A percentile compares a stretch with the other conserved stretches of the same genome.
phyloP scores from a whole-genome alignment of 2,888 invertebrate genomes.

The Drosophila antonietae region DNA sequence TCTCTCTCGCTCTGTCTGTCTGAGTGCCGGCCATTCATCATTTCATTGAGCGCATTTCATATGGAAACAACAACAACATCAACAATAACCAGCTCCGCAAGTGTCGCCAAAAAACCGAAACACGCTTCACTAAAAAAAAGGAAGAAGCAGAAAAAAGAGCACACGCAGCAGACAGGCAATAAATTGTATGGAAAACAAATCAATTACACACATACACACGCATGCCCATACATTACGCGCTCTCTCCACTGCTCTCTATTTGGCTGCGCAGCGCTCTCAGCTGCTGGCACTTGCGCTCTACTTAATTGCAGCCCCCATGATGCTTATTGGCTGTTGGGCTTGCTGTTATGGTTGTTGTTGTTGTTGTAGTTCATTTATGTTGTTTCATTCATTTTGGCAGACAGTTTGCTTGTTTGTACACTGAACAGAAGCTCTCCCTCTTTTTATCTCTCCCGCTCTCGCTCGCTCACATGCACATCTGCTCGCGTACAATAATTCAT shows the following conservation, averaged over 20 bases:
- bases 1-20: slow-evolving; percentile 9
- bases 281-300: slow-evolving; percentile 31
- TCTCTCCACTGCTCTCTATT: not conserved
- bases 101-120: slow-evolving; percentile 49
- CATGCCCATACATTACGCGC: slow-evolving; percentile 3
- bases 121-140: slow-evolving; percentile 22
- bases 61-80: slow-evolving; percentile 21
- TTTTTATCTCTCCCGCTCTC: not conserved
- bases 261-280: slow-evolving; percentile 11
- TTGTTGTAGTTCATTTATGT: slow-evolving; percentile 37
- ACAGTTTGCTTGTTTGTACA: slow-evolving; percentile 54
- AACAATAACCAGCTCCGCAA: slow-evolving; percentile 36
- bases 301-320: slow-evolving; percentile 49
- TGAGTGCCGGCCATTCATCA: slow-evolving; percentile 32
- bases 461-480: slow-evolving; percentile 17
- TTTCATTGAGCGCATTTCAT: slow-evolving; percentile 60
- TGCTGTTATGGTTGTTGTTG: slow-evolving; percentile 33
- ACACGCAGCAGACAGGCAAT: slow-evolving; percentile 43
- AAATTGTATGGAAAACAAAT: slow-evolving; percentile 78
- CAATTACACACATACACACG: slow-evolving; percentile 62
- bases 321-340: slow-evolving; percentile 39
- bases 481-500: slow-evolving; percentile 69
- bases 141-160: slow-evolving; percentile 13
- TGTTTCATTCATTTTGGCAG: slow-evolving; percentile 68
- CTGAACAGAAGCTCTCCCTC: slow-evolving; percentile 21